Conservation (phyloP, 2,797 vertebrate genomes). For the Sebastes flavidus region DNA sequence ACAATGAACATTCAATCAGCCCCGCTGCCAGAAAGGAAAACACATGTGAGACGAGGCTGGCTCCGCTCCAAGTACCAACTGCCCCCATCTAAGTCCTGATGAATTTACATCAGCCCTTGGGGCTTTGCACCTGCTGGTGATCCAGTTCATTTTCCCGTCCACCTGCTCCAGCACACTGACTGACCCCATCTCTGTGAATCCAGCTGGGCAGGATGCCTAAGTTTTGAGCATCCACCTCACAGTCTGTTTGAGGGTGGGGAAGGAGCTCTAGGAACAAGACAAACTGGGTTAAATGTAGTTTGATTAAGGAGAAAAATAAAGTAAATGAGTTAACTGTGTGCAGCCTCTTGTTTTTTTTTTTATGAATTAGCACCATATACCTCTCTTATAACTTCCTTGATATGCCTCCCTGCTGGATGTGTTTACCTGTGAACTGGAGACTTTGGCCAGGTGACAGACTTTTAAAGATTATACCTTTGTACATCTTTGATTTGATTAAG, state of each 20-base stretch:
- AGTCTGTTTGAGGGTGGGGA: conserved; percentile 11
- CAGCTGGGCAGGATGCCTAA: conserved; percentile 58
- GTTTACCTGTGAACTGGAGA: conserved; percentile 37
- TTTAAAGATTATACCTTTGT: conserved; percentile 17
- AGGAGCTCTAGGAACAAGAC: conserved; percentile 21
- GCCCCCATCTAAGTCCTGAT: conserved; percentile 77
- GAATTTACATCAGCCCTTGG: conserved; percentile 78
- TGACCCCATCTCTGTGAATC: conserved; percentile 59
- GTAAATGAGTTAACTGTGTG: neutral
- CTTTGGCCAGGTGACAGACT: conserved; percentile 54
- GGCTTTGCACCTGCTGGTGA: conserved; percentile 82
- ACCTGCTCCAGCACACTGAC: conserved; percentile 76
- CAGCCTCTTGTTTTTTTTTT: neutral
- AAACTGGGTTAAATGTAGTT: conserved; percentile 29
- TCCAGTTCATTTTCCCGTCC: conserved; percentile 73
- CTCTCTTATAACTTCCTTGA: neutral
- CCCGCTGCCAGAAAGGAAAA: conserved; percentile 70
- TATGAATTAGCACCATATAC: neutral
- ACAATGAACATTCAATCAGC: conserved; percentile 76
- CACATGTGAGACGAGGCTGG: conserved; percentile 74
- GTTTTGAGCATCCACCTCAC: conserved; percentile 42
- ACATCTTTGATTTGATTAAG: conserved; percentile 18
- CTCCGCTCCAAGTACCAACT: conserved; percentile 74
- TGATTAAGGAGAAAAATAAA: neutral
- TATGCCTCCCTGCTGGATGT: neutral